Percentiles rank a stretch among this genome's conserved stretches.
phyloP scores from a whole-genome alignment of 1,140 invertebrate species.

The Sarcophaga bullata region DNA sequence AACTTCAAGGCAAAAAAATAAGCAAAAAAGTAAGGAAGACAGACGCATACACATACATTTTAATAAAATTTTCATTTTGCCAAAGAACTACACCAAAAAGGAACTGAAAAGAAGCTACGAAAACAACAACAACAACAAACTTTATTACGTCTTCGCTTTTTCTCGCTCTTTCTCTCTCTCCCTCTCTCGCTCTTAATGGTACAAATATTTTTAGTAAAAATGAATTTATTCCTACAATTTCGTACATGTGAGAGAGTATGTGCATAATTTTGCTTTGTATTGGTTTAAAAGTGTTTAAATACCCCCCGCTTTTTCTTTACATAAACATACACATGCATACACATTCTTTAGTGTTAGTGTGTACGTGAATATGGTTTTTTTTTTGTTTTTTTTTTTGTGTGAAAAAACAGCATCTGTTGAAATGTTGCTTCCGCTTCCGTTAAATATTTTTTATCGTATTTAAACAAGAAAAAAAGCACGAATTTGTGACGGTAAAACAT shows the following conservation, averaged over 20 bases:
- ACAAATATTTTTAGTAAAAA: no score
- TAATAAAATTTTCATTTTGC: background rate
- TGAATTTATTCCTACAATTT: no score
- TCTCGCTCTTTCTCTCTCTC: no score
- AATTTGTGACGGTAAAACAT: background rate
- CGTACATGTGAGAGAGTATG: background rate
- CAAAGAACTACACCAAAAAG: background rate
- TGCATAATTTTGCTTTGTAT: background rate
- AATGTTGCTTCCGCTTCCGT: constrained; percentile 32
- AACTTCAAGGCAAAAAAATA: background rate
- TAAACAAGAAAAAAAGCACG: background rate
- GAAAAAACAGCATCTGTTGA: constrained; percentile 30
- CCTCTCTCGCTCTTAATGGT: no score
- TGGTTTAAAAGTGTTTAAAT: background rate
- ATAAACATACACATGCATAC: no score
- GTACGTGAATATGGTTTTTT: background rate
- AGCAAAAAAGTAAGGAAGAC: background rate
- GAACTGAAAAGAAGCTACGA: background rate
- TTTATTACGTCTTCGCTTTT: no score
- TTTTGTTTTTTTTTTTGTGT: no score
- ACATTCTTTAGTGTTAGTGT: background rate
- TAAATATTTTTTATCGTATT: background rate
- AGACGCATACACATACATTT: background rate
- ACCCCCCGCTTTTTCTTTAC: background rate
- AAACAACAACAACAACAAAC: no score